These are phyloP conservation scores for Folsomia candida DNA, from an alignment of 2,888 invertebrate species.

Conservation along the genomic window DNA sequence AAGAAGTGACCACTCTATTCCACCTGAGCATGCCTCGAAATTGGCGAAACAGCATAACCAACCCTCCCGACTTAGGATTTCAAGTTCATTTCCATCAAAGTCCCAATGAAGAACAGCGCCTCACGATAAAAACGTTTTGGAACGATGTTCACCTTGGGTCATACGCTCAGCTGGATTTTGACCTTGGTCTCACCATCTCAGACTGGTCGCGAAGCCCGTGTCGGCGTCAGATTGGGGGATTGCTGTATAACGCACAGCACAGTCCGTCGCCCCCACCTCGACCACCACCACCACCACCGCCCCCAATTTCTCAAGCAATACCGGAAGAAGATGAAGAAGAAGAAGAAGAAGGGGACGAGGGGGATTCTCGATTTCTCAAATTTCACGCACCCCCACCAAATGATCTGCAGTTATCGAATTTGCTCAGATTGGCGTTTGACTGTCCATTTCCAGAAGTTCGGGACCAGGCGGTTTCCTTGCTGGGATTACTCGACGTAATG, in stretches of 20 bases:
- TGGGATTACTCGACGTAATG: constrained; percentile 62
- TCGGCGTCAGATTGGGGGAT: constrained; percentile 14
- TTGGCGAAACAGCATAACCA: constrained; percentile 25
- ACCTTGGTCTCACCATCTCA: constrained; percentile 23
- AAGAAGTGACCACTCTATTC: constrained; percentile 40
- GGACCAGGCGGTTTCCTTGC: constrained; percentile 61
- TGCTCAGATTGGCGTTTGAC: constrained; percentile 61
- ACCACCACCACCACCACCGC: neutral
- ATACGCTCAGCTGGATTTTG: constrained; percentile 30
- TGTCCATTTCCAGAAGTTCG: constrained; percentile 64
- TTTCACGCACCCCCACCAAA: constrained; percentile 18
- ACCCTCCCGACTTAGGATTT: neutral
- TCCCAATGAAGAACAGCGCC: neutral
- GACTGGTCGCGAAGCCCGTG: neutral
- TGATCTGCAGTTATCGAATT: constrained; percentile 60
- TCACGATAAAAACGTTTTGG: constrained; percentile 25
- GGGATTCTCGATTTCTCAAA: neutral
- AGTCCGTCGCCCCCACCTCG: neutral
- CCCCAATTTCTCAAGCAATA: neutral
- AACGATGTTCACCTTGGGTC: constrained; percentile 29
- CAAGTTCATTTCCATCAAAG: neutral
- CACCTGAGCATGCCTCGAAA: constrained; percentile 38
- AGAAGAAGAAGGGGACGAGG: constrained; percentile 7
- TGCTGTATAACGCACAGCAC: constrained; percentile 16
- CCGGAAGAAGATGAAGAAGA: neutral